Base-by-base conservation (phyloP, 2,113 vertebrate genomes). In the Carassius carassius region DNA sequence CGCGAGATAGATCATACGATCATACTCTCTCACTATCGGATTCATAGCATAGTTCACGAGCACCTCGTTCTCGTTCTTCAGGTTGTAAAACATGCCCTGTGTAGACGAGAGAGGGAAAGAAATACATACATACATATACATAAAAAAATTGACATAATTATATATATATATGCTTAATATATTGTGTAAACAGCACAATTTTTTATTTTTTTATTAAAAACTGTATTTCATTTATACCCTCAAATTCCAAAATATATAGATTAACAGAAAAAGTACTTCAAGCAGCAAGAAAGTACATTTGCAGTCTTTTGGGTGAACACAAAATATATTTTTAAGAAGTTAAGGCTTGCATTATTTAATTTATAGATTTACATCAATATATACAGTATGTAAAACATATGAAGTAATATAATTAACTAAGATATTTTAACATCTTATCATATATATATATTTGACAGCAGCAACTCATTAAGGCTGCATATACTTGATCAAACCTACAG, bases 1-100 rank as follows among this genome's bases (percentile, higher is more conserved):
- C 6, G 95, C 96, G 3, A 98, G 90, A 0, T 99, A 98, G 21
- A 99, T 96, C 98, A 99, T 99, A 35, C 96, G 93, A 72, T 97
- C 94, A 0, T 95, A 95, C 85, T 97, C 95, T 51, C 89, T 93
- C 90, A 99, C 91, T 37, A 96, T 87, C 0, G 97, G 97, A 78
- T 96, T 94, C 13, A 94, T 92, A 0, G 96, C 97, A 0, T 78
- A 86, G 91, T 98, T 98, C 67, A 90, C 91, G 80, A 97, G 56
- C 0, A 92, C 92, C 77, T 93, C 84, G 49, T 94, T 94, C n/a
- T 90, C 90, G 19, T 92, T 86, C 0, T 60, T 7, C 12, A 97
- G 90, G 0, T 94, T 91, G 25, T 94, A 99, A 90, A 99, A 99
- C 95, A 96, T 95, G n/a, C 98, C 98, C 98, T 99, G 81, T 10